Evolutionary conservation across 1,140 invertebrate species (phyloP).

Genomic region (Psilanteris sp.): DNA sequence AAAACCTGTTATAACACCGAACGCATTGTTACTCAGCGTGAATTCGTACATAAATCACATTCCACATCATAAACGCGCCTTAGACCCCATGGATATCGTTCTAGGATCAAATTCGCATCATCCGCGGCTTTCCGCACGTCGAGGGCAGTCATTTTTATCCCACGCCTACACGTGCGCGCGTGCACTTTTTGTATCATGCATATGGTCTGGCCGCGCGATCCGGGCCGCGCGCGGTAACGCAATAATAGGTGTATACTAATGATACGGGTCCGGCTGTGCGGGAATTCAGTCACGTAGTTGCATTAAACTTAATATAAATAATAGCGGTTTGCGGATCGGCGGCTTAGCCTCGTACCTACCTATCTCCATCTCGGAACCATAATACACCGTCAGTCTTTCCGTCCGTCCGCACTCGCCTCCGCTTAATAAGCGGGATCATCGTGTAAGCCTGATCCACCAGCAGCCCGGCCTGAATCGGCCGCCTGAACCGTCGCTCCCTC

Average conservation of each 20-base stretch:
- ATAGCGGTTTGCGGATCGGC: conserved; percentile 80
- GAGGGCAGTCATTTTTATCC: conserved; percentile 44
- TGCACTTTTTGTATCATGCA: conserved; percentile 29
- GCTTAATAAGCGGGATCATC: conserved; percentile 80
- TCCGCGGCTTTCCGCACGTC: conserved; percentile 4
- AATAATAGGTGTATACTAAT: conserved; percentile 81
- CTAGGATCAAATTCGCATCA: conserved; percentile 40
- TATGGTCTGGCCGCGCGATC: conserved; percentile 27
- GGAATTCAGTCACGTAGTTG: conserved; percentile 80
- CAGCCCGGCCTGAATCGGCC: conserved; percentile 60
- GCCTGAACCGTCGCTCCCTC: conserved; percentile 32
- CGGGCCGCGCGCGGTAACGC: conserved; percentile 70
- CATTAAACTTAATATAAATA: conserved; percentile 82
- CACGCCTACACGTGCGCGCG: conserved; percentile 54
- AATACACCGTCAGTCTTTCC: conserved; percentile 72
- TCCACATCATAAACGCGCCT: conserved; percentile 38
- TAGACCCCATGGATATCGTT: conserved; percentile 53
- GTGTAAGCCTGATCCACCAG: conserved; percentile 73
- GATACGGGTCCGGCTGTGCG: conserved; percentile 72
- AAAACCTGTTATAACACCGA: conserved; percentile 49
- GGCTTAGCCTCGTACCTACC: conserved; percentile 73
- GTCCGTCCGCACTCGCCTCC: conserved; percentile 74
- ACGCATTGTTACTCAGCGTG: conserved; percentile 46
- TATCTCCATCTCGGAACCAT: conserved; percentile 78
- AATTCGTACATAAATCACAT: conserved; percentile 58